Base-by-base conservation (phyloP, 2,113 vertebrate species). In the Ophiodon elongatus region DNA sequence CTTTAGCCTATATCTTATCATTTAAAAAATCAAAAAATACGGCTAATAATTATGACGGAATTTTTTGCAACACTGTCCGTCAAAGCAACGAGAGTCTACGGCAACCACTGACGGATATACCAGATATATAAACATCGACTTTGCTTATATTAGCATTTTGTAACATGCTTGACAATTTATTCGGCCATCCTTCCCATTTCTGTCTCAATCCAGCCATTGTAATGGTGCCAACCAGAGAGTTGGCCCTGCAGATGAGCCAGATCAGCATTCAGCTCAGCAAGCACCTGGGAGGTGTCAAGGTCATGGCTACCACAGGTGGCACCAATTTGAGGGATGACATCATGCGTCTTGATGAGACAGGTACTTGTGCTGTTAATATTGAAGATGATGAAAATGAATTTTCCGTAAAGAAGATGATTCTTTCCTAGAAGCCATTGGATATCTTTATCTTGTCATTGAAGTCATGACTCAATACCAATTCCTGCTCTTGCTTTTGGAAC, bases 231-330 rank as follows among this genome's bases (percentile, higher is more conserved):
- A 95, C 94, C 9, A 92, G 94, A 82, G 94, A 95, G 79, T 56
- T 95, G 80, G 94, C 94, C 54, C 83, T 95, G 70, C 94, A 95
- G 80, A 59, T 95, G 82, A 95, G 94, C 89, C 94, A 95, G 77
- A 95, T 95, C 76, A 90, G 93, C 76, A 95, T 95, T 87, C 94
- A 94, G 79, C 66, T 95, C 69, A 89, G 93, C 87, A 95, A 94
- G 74, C 94, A 95, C 80, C 80, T 95, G 4, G 94, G 94, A n/a
- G 94, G 94, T 14, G 89, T 95, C 50, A 95, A 94, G 59, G 62
- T 94, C 75, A 95, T 95, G 94, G 94, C 93, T 39, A 95, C 94
- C 9, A 95, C 94, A 0, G 94, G 94, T 43, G 94, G 94, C 63
- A 95, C 94, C 76, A 95, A 92, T 82, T 84, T 95, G 69, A 92